Conservation (phyloP, 92 coral and sea anemone species). For the Phymanthus crucifer region DNA sequence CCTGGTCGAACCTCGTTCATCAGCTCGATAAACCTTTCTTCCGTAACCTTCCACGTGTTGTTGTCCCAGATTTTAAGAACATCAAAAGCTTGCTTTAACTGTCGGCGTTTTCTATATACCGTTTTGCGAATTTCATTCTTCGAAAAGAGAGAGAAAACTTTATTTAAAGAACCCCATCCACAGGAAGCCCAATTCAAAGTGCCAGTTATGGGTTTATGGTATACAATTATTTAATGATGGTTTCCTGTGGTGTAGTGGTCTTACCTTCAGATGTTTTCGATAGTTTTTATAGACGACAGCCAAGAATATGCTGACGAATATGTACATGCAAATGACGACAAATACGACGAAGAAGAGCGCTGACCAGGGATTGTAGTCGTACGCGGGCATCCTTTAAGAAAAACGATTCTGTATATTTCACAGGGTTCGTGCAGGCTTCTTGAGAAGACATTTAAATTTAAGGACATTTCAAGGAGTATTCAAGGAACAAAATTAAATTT, state of each 20-base stretch:
- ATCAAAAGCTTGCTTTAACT: slow-evolving; percentile 92
- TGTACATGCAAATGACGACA: slow-evolving; percentile 90
- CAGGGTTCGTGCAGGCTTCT: too few species aligned
- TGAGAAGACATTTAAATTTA: background rate
- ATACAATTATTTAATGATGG: too few species aligned
- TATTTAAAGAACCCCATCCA: background rate
- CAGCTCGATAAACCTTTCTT: slow-evolving; percentile 70
- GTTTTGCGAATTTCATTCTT: slow-evolving; percentile 95
- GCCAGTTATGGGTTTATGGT: too few species aligned
- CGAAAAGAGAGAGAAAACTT: too few species aligned
- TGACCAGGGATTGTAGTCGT: slow-evolving; percentile 89
- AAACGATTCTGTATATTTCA: too few species aligned
- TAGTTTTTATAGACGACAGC: slow-evolving; percentile 96
- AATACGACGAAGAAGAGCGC: slow-evolving; percentile 81
- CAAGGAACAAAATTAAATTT: too few species aligned
- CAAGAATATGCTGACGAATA: slow-evolving; percentile 91
- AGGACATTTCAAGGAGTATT: too few species aligned
- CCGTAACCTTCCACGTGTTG: slow-evolving; percentile 74
- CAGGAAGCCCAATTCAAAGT: background rate
- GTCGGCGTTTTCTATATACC: slow-evolving; percentile 90
- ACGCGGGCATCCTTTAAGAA: slow-evolving; percentile 88
- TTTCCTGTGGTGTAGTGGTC: background rate
- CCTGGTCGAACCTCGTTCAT: slow-evolving; percentile 78
- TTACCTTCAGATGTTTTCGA: slow-evolving; percentile 90
- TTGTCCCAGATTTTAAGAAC: slow-evolving; percentile 71